phyloP scores from a whole-genome alignment of 2,888 invertebrate species.

The Penaeus monodon region DNA sequence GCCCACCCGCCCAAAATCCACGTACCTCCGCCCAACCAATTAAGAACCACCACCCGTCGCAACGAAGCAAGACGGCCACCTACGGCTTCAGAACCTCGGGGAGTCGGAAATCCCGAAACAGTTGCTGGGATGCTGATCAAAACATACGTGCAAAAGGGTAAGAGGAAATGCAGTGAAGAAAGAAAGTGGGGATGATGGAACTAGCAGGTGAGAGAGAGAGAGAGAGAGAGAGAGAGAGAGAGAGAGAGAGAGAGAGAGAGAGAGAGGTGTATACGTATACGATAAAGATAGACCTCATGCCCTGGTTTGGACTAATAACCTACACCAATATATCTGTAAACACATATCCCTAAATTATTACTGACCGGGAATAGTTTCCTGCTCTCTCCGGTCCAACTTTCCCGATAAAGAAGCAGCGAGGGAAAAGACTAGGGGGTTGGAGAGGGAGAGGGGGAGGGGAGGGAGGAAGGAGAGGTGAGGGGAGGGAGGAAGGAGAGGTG shows the following conservation, averaged over 20 bases:
- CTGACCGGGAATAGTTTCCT: no score
- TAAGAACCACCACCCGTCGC: no score
- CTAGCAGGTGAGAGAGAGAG: neutral
- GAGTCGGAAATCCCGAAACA: no score
- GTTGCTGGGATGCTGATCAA: no score
- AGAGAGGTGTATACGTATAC: neutral
- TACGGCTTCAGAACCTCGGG: no score
- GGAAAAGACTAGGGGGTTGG: neutral
- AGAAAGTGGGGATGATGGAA: neutral
- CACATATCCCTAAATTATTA: neutral
- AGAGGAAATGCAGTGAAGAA: neutral
- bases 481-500: no score
- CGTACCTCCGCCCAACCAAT: no score
- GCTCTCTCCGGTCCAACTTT: no score
- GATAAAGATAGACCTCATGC: neutral
- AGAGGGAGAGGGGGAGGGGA: neutral
- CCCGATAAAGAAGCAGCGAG: neutral
- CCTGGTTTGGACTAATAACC: neutral
- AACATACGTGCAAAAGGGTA: no score
- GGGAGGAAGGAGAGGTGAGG: no score
- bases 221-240: neutral
- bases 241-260: slow-evolving; percentile 15
- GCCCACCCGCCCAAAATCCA: no score
- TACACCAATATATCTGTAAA: neutral
- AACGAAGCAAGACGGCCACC: no score